A percentile compares a stretch with the other conserved stretches of the same genome.
Evolutionary conservation across 1,140 invertebrate genomes (phyloP).

Genomic region (Apis laboriosa): DNA sequence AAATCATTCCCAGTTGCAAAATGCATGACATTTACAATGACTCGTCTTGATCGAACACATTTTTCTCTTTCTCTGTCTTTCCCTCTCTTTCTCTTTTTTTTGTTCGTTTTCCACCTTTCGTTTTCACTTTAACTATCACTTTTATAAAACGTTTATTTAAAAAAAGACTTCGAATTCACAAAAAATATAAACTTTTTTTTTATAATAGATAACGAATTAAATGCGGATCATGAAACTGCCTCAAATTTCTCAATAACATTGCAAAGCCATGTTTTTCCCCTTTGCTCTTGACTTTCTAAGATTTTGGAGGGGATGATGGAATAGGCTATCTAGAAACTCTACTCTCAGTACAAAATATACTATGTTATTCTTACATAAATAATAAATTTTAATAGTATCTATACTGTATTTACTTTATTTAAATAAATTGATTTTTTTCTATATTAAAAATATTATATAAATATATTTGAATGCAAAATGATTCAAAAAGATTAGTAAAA

Average conservation of each 20-base stretch:
- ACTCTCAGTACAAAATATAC: not conserved
- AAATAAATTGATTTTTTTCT: not conserved
- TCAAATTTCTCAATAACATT: slow-evolving; percentile 69
- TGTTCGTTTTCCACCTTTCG: not conserved
- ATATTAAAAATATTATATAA: not conserved
- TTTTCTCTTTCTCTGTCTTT: slow-evolving; percentile 34
- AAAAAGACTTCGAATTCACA: not conserved
- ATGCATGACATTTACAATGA: slow-evolving; percentile 73
- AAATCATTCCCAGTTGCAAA: slow-evolving; percentile 70
- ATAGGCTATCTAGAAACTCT: not conserved
- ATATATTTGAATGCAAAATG: not conserved
- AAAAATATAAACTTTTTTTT: slow-evolving; percentile 11
- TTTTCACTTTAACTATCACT: slow-evolving; percentile 14
- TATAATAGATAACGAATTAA: slow-evolving; percentile 1
- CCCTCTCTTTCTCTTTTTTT: not conserved
- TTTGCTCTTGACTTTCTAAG: slow-evolving; percentile 38
- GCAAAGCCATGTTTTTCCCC: slow-evolving; percentile 65
- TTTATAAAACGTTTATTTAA: not conserved
- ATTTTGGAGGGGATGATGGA: slow-evolving; percentile 40
- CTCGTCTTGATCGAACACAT: slow-evolving; percentile 58
- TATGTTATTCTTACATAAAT: not conserved
- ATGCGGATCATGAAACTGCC: slow-evolving; percentile 31
- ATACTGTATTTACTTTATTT: not conserved
- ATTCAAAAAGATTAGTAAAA: not conserved
- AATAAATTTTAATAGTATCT: not conserved